A percentile compares a stretch with the other conserved stretches of the same genome.
Evolutionary conservation across 1,140 invertebrate species (phyloP).

Genomic region (Eueides isabella): DNA sequence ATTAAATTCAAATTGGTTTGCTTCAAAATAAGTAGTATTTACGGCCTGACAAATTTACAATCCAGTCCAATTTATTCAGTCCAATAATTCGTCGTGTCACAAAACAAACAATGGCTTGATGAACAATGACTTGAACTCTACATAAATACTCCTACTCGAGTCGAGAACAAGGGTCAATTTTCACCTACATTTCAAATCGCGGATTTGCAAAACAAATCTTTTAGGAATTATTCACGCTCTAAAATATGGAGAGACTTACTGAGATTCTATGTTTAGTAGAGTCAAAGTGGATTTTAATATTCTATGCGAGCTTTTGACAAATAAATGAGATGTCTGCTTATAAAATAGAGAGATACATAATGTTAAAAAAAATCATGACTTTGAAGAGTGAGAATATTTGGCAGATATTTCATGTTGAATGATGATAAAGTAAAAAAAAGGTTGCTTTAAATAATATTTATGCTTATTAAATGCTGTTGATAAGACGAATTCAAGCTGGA

Average conservation of each 20-base stretch:
- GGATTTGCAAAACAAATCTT: constrained; percentile 61
- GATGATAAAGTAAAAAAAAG: no score
- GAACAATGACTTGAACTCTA: constrained; percentile 59
- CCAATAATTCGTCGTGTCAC: constrained; percentile 36
- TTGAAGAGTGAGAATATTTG: no score
- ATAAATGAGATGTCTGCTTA: background rate
- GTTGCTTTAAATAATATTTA: no score
- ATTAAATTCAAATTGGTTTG: constrained; percentile 24
- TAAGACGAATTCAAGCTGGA: no score
- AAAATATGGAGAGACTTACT: constrained; percentile 36
- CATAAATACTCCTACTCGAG: constrained; percentile 72
- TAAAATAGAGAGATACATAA: background rate
- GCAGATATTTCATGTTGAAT: no score
- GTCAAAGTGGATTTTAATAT: background rate
- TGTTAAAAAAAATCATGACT: background rate
- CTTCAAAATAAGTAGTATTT: constrained; percentile 24
- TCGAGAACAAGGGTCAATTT: constrained; percentile 67
- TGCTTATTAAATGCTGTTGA: no score
- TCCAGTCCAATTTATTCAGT: constrained; percentile 36
- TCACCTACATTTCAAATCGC: constrained; percentile 71
- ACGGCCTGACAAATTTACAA: constrained; percentile 37
- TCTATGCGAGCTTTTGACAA: background rate
- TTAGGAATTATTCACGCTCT: constrained; percentile 45
- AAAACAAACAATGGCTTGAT: constrained; percentile 50
- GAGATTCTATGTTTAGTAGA: background rate